A percentile compares a stretch with the other conserved stretches of the same genome.
Evolutionary conservation across 2,113 vertebrate species (phyloP).

Genomic region (Microtus richardsoni): DNA sequence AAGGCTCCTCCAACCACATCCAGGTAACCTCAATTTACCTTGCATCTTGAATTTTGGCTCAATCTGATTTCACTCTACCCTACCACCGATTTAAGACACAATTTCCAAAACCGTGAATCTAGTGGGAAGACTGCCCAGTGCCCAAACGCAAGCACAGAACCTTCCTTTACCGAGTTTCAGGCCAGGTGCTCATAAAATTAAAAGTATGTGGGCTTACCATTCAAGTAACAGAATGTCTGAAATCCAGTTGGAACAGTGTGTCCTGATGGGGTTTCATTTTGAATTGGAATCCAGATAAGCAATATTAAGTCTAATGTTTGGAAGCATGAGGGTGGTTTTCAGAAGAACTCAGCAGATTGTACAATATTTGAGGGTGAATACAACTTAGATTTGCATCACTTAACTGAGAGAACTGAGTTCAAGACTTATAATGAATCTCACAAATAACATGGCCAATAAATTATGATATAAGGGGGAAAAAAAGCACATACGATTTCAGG

Average conservation of each 20-base stretch:
- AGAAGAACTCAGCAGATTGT: neutral
- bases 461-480: neutral
- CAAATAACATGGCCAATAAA: neutral
- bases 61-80: neutral
- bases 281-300: neutral
- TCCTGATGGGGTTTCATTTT: neutral
- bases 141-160: neutral
- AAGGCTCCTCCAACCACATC: neutral
- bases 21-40: neutral
- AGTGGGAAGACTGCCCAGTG: neutral
- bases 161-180: neutral
- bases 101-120: neutral
- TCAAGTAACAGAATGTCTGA: neutral
- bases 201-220: neutral
- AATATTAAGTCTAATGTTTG: neutral
- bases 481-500: neutral
- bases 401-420: neutral
- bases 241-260: neutral
- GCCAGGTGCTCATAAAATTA: neutral
- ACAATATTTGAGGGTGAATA: neutral
- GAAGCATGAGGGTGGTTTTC: neutral
- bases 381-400: neutral
- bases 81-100: neutral
- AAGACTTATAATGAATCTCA: neutral
- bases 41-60: neutral